A percentile compares a stretch with the other conserved stretches of the same genome.
Evolutionary conservation across 92 coral and sea anemone species (phyloP).

Genomic region (Nematostella vectensis): DNA sequence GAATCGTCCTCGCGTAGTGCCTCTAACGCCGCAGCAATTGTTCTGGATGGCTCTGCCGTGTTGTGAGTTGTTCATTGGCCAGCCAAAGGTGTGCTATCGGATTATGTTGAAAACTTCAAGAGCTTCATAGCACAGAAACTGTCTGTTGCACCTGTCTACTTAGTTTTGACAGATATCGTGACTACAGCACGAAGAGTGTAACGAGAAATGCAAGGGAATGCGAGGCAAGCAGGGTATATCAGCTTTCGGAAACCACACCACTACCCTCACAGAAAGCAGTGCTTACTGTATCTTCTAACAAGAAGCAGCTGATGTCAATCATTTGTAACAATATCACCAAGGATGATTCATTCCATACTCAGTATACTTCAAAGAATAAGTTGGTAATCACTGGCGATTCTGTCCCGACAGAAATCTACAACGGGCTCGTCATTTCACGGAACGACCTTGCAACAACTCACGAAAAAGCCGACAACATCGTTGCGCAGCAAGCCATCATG

Average conservation of each 20-base stretch:
- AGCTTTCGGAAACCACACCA: conserved; percentile 36
- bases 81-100: conserved; percentile 27
- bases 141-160: conserved; percentile 25
- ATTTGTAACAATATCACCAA: conserved; percentile 38
- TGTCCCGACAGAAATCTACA: conserved; percentile 48
- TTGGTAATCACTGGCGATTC: conserved; percentile 25
- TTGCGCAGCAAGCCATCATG: conserved; percentile 47
- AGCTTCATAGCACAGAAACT: conserved; percentile 29
- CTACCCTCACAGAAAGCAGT: conserved; percentile 58
- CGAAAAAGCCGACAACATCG: conserved; percentile 58
- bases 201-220: conserved; percentile 44
- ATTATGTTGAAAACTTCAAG: conserved; percentile 44
- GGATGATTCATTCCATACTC: conserved; percentile 23
- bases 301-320: conserved; percentile 42
- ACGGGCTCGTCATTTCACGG: conserved; percentile 42
- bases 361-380: conserved; percentile 23
- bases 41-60: conserved; percentile 55
- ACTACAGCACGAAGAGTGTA: conserved; percentile 42
- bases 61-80: conserved; percentile 55
- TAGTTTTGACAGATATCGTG: conserved; percentile 44
- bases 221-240: conserved; percentile 56
- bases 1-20: conserved; percentile 18
- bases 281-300: conserved; percentile 40
- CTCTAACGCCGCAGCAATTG: conserved; percentile 17
- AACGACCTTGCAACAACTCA: conserved; percentile 46